These are phyloP conservation scores for Leucania comma DNA, from an alignment of 2,888 invertebrate species.

Conservation along the genomic window DNA sequence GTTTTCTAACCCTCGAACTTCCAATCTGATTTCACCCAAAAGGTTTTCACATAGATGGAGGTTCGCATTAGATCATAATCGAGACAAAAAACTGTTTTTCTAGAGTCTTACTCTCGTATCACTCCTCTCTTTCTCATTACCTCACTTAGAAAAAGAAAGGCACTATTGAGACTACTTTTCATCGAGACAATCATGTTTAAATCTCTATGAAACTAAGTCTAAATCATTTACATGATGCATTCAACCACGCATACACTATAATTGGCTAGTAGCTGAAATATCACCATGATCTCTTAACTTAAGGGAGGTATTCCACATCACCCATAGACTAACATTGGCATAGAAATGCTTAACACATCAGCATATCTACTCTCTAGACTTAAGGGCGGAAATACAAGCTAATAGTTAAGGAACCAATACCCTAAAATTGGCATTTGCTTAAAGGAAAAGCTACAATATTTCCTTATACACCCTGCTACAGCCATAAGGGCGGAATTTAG, in stretches of 20 bases:
- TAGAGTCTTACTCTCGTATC: constrained; percentile 2
- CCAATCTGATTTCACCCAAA: constrained; percentile 1
- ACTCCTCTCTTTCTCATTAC: constrained; percentile 10
- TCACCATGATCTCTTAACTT: constrained; percentile 32
- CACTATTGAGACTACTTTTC: neutral
- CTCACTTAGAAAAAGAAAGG: constrained; percentile 21
- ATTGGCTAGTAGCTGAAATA: constrained; percentile 28
- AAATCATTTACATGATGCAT: constrained; percentile 11
- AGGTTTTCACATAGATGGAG: neutral
- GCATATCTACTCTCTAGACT: constrained; percentile 3
- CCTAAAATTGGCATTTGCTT: constrained; percentile 21
- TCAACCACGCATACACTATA: constrained; percentile 14
- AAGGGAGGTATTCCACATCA: constrained; percentile 21
- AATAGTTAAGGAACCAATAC: neutral
- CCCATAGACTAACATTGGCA: constrained; percentile 19
- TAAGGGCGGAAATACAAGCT: constrained; percentile 27
- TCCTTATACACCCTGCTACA: constrained; percentile 3
- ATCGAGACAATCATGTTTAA: neutral
- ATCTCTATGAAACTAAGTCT: constrained; percentile 12
- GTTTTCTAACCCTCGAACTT: constrained; percentile 4
- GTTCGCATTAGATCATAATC: constrained; percentile 16
- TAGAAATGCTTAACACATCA: constrained; percentile 13
- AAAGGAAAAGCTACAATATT: constrained; percentile 11
- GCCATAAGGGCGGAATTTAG: constrained; percentile 23
- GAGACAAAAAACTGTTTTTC: constrained; percentile 14